phyloP scores from a whole-genome alignment of 2,888 invertebrate species.

The Sarcophaga caerulescens region DNA sequence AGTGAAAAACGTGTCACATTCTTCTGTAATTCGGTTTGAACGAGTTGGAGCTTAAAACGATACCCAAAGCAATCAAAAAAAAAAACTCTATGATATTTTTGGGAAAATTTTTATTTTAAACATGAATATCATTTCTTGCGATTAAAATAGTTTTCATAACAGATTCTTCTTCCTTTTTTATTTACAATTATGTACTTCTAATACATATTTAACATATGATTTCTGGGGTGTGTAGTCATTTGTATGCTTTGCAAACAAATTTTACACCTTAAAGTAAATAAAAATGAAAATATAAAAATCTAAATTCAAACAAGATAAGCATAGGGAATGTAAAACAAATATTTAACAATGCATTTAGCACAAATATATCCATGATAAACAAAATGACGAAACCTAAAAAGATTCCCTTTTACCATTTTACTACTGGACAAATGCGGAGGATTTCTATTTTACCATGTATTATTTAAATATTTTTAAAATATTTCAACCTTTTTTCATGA shows the following conservation, averaged over 20 bases:
- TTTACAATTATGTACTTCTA: too few species aligned
- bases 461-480: constrained; percentile 54
- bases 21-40: constrained; percentile 6
- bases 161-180: too few species aligned
- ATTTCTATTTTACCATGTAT: constrained; percentile 27
- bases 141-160: too few species aligned
- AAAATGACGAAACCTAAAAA: neutral
- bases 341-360: constrained; percentile 43
- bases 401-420: constrained; percentile 27
- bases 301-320: constrained; percentile 18
- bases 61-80: constrained; percentile 5
- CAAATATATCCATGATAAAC: neutral
- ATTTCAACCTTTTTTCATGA: constrained; percentile 55
- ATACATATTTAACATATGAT: too few species aligned
- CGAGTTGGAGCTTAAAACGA: neutral
- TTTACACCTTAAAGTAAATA: constrained; percentile 39
- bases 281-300: constrained; percentile 18
- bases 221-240: neutral
- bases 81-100: neutral
- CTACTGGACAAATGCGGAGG: constrained; percentile 18
- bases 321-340: constrained; percentile 31
- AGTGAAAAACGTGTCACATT: constrained; percentile 32
- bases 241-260: constrained; percentile 22
- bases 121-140: neutral
- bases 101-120: neutral